Evolutionary conservation across 2,797 vertebrate genomes (phyloP).

Genomic region (Moxostoma hubbsi): DNA sequence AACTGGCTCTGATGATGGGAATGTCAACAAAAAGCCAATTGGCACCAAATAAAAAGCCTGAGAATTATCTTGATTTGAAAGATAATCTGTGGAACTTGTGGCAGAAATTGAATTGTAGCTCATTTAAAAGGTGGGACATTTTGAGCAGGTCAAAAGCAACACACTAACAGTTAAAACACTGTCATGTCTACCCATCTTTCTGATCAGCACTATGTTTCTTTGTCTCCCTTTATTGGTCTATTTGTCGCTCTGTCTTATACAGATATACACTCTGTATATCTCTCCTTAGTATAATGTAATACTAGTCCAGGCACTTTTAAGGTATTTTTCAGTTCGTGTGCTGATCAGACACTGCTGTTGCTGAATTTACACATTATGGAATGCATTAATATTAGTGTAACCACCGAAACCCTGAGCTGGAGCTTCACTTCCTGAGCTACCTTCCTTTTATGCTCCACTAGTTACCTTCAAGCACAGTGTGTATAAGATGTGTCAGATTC

Average conservation of each 20-base stretch:
- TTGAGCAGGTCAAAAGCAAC: neutral
- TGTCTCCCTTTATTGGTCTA: no score
- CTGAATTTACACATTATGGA: neutral
- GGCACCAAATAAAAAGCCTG: neutral
- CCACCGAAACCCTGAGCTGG: neutral
- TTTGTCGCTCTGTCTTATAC: no score
- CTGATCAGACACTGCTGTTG: neutral
- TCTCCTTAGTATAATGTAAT: neutral
- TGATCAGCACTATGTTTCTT: no score
- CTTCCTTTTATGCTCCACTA: slow-evolving; percentile 63
- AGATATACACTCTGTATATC: neutral
- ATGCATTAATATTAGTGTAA: slow-evolving; percentile 1
- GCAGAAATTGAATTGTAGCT: neutral
- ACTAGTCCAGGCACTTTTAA: neutral
- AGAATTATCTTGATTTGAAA: slow-evolving; percentile 13
- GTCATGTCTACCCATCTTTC: no score
- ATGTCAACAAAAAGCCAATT: neutral
- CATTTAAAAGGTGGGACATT: neutral
- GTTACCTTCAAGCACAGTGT: slow-evolving; percentile 60
- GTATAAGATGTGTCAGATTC: slow-evolving; percentile 79
- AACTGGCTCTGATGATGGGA: slow-evolving; percentile 69
- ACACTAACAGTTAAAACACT: no score
- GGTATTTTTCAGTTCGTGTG: neutral
- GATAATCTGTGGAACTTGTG: neutral
- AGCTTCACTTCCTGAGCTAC: slow-evolving; percentile 53